Evolutionary conservation across 2,888 invertebrate genomes (phyloP).

Genomic region (Ryuthela nishihirai): DNA sequence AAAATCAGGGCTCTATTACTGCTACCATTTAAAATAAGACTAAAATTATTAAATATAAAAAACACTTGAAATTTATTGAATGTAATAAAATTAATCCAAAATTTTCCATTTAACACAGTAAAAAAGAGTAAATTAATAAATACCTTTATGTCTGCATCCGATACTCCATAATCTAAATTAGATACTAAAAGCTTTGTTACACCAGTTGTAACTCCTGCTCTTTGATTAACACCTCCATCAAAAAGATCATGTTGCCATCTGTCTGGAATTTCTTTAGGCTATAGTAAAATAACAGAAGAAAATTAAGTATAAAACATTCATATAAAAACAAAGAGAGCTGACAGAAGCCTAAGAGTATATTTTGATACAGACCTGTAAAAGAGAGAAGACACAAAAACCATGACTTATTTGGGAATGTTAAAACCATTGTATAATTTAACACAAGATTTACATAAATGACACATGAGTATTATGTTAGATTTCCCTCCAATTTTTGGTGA

Average conservation of each 20-base stretch:
- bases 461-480: too few relatives aligned
- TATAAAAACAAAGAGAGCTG: too few relatives aligned
- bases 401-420: too few relatives aligned
- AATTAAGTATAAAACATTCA: background rate
- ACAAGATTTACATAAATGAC: too few relatives aligned
- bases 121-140: background rate
- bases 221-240: slow-evolving; percentile 59
- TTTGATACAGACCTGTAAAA: too few relatives aligned
- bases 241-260: slow-evolving; percentile 98
- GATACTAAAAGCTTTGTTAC: slow-evolving; percentile 81
- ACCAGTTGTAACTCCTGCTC: slow-evolving; percentile 27
- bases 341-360: too few relatives aligned
- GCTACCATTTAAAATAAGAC: too few relatives aligned
- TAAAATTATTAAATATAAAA: background rate
- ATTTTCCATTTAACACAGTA: too few relatives aligned
- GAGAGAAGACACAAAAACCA: too few relatives aligned
- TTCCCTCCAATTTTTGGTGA: too few relatives aligned
- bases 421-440: too few relatives aligned
- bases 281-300: background rate
- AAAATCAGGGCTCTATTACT: too few relatives aligned
- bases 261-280: slow-evolving; percentile 57
- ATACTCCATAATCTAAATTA: slow-evolving; percentile 95
- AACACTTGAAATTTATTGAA: background rate
- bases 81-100: background rate
- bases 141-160: slow-evolving; percentile 49